Evolutionary conservation across 2,888 invertebrate genomes (phyloP).

Genomic region (Julus scanicus): DNA sequence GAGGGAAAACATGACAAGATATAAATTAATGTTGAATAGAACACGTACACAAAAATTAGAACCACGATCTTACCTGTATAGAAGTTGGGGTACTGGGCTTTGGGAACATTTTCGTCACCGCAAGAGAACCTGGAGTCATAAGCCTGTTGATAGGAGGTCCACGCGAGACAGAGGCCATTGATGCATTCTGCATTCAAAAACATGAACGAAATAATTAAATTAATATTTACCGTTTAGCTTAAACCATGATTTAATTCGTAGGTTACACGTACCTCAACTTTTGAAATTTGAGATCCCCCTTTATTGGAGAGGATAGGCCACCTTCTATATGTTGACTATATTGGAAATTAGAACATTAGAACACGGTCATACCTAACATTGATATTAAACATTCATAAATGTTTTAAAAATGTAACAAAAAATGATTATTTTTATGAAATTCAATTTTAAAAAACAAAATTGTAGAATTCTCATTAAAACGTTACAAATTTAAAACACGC

Average conservation of each 20-base stretch:
- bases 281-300: neutral
- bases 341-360: neutral
- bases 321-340: constrained; percentile 35
- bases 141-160: constrained; percentile 51
- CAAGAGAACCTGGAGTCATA: constrained; percentile 44
- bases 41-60: too few species aligned
- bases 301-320: constrained; percentile 37
- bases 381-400: too few species aligned
- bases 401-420: too few species aligned
- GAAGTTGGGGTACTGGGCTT: neutral
- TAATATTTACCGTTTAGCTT: neutral
- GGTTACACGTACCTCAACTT: neutral
- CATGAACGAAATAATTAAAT: neutral
- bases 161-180: neutral
- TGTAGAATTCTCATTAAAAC: neutral
- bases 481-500: too few species aligned
- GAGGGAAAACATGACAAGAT: too few species aligned
- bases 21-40: too few species aligned
- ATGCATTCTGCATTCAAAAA: neutral
- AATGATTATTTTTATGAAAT: too few species aligned
- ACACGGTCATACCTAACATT: too few species aligned
- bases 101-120: constrained; percentile 38
- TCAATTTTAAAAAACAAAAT: too few species aligned
- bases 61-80: neutral
- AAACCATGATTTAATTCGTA: too few species aligned